Evolutionary conservation across 2,797 vertebrate species (phyloP), one percentile per base, ranked within the genome.

Genomic region (Epinephelus coioides): DNA sequence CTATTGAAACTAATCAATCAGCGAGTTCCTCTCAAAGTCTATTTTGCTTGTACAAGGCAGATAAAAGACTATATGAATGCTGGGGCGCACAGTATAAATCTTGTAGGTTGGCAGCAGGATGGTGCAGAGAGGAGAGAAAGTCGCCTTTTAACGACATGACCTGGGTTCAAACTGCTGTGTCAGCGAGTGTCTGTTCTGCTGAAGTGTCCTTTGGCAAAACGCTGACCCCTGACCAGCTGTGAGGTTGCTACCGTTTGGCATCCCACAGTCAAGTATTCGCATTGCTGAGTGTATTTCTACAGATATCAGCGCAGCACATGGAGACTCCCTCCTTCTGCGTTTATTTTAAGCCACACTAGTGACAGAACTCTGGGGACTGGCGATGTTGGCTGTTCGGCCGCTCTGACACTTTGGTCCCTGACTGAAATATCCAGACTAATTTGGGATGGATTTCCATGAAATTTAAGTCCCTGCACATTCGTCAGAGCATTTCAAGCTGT

Each of bases 1-100:
- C 86, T n/a, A 57, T 55, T 85, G 76, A 88, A 88, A 85, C 62
- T 6, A 88, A 89, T 88, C 88, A 86, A 88, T 89, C 83, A 78
- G 69, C 51, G 6, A 23, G n/a, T 67, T 81, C 64, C 70, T 67
- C 40, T 72, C 13, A 83, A 86, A 76, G 75, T 77, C 81, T 1
- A 60, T 75, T 85, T 57, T 47, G 67, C 73, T 74, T 34, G 19
- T 51, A 73, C 54, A 49, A 53, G n/a, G 21, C 3, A 76, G 81
- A 76, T 57, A 49, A 82, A 34, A 7, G 14, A 51, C 40, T 2
- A 2, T 38, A 25, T 63, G 30, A 76, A 49, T 11, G 43, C 27
- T 6, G 25, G 30, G 77, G 85, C 17, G n/a, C 34, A 50, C 50
- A 47, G 11, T 40, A 53, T 84, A 78, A 71, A 73, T 84, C 64